Evolutionary conservation across 2,797 vertebrate genomes (phyloP), one percentile per base, ranked within the genome.

Genomic region (Crocidura indochinensis): DNA sequence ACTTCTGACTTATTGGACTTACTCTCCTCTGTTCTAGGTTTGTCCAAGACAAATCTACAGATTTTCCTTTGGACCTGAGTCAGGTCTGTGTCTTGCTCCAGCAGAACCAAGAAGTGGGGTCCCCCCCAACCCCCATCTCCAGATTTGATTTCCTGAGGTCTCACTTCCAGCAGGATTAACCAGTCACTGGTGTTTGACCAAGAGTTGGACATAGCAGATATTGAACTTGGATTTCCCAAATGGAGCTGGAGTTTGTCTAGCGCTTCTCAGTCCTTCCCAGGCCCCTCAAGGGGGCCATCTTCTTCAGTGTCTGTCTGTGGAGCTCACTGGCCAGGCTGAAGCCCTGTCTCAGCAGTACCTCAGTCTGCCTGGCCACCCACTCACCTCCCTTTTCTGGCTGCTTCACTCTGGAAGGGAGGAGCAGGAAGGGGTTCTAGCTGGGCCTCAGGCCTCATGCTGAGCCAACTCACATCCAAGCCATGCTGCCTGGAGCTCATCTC

Each of bases 151-250:
- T 20, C 56, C 15, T 0, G 19, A 60, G 12, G 17, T 38, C 10
- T 26, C 11, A 10, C 44, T 83, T 26, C 68, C 56, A 49, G 64
- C 71, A 19, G 29, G 31, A 7, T 73, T 74, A 81, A 53, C 69
- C 47, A 6, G 0, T 14, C 20, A 5, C 65, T 47, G 14, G 44
- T 15, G 6, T 68, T 82, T 38, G 75, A 17, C 29, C 68, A n/a
- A 80, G 31, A 74, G 56, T 60, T 20, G 56, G 56, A 60, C 71
- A n/a, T 67, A 69, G 73, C n/a, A 44, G 71, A 62, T 78, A 90
- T 68, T 76, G 75, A 84, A 71, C 2, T 2, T 0, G 10, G 72
- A 60, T 38, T 87, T 92, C 78, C 81, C 60, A 31, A 22, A 49
- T 11, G 27, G 73, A 38, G 26, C 31, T 81, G 75, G 19, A 17